Percentiles rank a stretch among this genome's conserved stretches.
Conservation (phyloP, 37 sponge, comb jelly and placozoan genomes). For the Beroe ovata region DNA sequence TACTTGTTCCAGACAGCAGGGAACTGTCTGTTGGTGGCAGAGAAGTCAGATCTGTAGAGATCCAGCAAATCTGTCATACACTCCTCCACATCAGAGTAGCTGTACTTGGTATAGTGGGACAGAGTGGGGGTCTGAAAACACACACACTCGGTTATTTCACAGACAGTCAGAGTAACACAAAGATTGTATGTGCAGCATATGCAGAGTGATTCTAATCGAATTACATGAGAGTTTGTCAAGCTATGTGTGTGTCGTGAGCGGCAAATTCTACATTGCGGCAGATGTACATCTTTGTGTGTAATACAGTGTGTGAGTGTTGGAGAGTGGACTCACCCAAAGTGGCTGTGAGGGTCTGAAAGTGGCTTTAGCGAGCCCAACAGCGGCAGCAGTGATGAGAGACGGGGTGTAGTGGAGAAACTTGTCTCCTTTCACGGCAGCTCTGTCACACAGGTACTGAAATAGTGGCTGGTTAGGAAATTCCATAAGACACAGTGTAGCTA, state of each 20-base stretch:
- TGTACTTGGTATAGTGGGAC: constrained; percentile 50
- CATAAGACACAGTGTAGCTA: not conserved
- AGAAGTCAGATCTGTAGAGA: constrained; percentile 4
- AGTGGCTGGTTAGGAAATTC: not conserved
- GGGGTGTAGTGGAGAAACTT: constrained; percentile 26
- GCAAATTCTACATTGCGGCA: not conserved
- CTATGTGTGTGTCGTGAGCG: no score
- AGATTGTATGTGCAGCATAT: no score
- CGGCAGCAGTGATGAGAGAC: constrained; percentile 51
- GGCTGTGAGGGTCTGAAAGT: not conserved
- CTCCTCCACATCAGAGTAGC: not conserved
- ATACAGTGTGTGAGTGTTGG: not conserved
- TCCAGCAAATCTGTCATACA: constrained; percentile 50
- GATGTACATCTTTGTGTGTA: not conserved
- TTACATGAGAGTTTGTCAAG: not conserved
- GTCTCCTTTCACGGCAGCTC: constrained; percentile 6
- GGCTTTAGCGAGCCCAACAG: constrained; percentile 26
- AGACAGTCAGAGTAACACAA: no score
- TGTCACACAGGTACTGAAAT: constrained; percentile 54
- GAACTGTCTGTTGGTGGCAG: not conserved
- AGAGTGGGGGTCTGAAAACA: constrained; percentile 46
- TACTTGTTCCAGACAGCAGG: constrained; percentile 49
- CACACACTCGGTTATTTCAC: no score
- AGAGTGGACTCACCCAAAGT: constrained; percentile 31
- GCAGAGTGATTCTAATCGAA: not conserved